phyloP scores from a whole-genome alignment of 53 echinoderm and acorn worm species.

The Glandiceps talaboti region DNA sequence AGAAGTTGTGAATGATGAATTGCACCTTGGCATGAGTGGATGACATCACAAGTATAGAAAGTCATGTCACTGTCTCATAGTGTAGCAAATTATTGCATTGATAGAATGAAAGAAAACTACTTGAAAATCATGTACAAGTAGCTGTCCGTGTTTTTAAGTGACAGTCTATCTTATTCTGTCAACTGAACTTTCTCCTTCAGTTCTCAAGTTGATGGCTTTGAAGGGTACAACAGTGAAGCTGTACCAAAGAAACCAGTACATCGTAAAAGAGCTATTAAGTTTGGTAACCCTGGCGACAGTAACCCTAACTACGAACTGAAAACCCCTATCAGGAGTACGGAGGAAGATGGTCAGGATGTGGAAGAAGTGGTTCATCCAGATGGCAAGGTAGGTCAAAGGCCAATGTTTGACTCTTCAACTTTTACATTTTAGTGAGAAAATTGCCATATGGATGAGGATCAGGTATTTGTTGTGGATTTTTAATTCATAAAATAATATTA shows the following conservation, averaged over 20 bases:
- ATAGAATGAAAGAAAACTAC: too few species aligned
- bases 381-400: conserved; percentile 51
- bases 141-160: too few species aligned
- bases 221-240: neutral
- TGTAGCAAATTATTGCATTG: too few species aligned
- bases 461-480: too few species aligned
- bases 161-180: too few species aligned
- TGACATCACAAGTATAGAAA: too few species aligned
- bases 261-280: conserved; percentile 27
- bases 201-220: neutral
- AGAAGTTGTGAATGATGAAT: too few species aligned
- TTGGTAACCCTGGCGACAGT: conserved; percentile 10
- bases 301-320: neutral
- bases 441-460: too few species aligned
- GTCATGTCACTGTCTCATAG: too few species aligned
- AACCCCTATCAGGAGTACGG: neutral
- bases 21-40: too few species aligned
- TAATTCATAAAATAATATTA: too few species aligned
- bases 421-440: neutral
- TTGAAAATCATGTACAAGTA: too few species aligned
- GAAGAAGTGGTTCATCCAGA: conserved; percentile 71
- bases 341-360: conserved; percentile 15
- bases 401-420: neutral
- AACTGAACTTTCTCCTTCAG: neutral
- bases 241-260: conserved; percentile 10